Evolutionary conservation across 2,888 invertebrate species (phyloP).

Genomic region (Mesopsocus fuscifrons): DNA sequence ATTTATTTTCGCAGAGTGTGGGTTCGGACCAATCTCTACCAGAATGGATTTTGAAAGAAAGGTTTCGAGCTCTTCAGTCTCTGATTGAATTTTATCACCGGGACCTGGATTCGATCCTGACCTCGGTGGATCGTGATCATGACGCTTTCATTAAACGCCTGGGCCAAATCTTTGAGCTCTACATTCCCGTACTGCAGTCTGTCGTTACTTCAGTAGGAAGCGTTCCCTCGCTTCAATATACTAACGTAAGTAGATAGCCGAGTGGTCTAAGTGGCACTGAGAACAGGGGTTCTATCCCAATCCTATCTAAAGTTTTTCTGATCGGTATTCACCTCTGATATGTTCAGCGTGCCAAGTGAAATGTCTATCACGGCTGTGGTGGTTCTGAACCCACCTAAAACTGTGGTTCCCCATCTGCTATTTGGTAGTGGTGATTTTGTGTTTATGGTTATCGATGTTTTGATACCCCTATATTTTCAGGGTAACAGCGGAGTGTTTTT

Average conservation of each 20-base stretch:
- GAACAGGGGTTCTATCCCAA: constrained; percentile 4
- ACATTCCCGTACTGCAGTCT: constrained; percentile 64
- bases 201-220: constrained; percentile 70
- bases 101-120: constrained; percentile 52
- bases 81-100: constrained; percentile 70
- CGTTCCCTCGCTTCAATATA: constrained; percentile 59
- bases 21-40: constrained; percentile 74
- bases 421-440: background rate
- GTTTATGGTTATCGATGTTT: too few relatives aligned
- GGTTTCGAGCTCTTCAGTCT: constrained; percentile 55
- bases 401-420: too few relatives aligned
- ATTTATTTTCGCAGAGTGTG: constrained; percentile 42
- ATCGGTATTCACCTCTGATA: too few relatives aligned
- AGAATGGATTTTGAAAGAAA: constrained; percentile 59
- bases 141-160: constrained; percentile 49
- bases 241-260: constrained; percentile 43
- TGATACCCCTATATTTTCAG: too few relatives aligned
- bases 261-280: too few relatives aligned
- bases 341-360: too few relatives aligned
- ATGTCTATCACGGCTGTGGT: too few relatives aligned
- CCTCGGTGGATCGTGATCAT: constrained; percentile 25
- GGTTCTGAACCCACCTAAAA: too few relatives aligned
- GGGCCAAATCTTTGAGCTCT: constrained; percentile 75
- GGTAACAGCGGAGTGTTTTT: constrained; percentile 72
- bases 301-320: too few relatives aligned